Evolutionary conservation across 2,888 invertebrate genomes (phyloP).

Genomic region (Drosophila koepferae): DNA sequence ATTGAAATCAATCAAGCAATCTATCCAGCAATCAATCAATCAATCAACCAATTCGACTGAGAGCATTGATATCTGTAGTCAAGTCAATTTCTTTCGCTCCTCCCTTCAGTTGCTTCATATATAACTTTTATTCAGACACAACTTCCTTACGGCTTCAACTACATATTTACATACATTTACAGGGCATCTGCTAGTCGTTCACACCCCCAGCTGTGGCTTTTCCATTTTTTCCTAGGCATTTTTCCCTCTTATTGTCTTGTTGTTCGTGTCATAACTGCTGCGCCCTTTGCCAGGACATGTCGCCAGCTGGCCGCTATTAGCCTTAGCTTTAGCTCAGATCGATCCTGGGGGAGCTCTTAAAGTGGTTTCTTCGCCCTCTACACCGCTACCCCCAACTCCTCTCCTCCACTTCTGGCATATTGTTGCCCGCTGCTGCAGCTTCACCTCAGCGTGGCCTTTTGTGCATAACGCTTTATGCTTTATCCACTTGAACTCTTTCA

Average conservation of each 20-base stretch:
- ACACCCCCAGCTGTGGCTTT: neutral
- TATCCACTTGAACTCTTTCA: conserved; percentile 78
- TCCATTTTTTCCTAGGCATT: neutral
- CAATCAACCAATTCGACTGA: neutral
- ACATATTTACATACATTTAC: neutral
- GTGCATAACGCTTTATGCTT: conserved; percentile 76
- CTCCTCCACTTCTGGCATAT: neutral
- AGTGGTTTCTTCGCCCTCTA: conserved; percentile 41
- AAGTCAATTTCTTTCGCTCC: neutral
- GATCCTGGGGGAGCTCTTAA: conserved; percentile 73
- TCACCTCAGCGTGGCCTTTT: conserved; percentile 53
- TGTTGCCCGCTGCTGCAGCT: conserved; percentile 8
- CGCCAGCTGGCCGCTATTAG: conserved; percentile 69
- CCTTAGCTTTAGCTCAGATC: conserved; percentile 65
- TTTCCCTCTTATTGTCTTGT: conserved; percentile 11
- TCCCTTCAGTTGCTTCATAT: neutral
- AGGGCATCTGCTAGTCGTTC: conserved; percentile 16
- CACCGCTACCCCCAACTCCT: too few relatives aligned
- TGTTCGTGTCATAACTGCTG: conserved; percentile 24
- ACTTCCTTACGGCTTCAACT: neutral
- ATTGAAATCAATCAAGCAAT: conserved; percentile 9
- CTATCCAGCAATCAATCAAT: neutral
- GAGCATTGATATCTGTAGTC: neutral
- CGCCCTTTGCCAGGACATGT: conserved; percentile 22
- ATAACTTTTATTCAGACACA: too few relatives aligned